These are phyloP conservation scores for Oryzias celebensis DNA, from an alignment of 2,113 vertebrate genomes.

Conservation along the genomic window DNA sequence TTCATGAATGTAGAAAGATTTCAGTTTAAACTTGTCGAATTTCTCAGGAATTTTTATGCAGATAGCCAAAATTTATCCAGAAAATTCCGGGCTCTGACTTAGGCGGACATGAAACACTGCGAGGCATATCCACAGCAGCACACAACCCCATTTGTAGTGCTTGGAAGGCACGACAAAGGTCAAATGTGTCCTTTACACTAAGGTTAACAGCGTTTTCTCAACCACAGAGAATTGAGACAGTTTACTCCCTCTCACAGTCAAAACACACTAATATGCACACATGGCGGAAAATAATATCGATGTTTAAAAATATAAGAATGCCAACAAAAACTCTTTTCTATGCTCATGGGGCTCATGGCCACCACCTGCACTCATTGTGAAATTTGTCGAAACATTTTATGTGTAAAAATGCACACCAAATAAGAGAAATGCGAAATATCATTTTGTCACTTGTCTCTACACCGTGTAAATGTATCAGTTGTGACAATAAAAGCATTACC, in stretches of 20 bases:
- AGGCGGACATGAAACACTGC: constrained; percentile 14
- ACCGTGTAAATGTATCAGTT: constrained; percentile 89
- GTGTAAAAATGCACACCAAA: constrained; percentile 18
- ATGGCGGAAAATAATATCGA: constrained; percentile 7
- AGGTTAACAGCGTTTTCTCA: constrained; percentile 23
- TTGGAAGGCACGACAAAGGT: constrained; percentile 17
- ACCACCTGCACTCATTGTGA: constrained; percentile 57
- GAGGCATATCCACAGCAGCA: constrained; percentile 19
- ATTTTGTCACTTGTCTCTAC: constrained; percentile 80
- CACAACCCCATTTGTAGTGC: not conserved
- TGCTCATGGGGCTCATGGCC: constrained; percentile 44
- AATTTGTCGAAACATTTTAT: constrained; percentile 55
- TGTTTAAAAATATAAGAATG: constrained; percentile 1
- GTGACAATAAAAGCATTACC: constrained; percentile 88
- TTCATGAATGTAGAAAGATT: constrained; percentile 45
- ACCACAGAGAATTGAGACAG: constrained; percentile 36
- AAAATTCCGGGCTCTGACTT: constrained; percentile 15
- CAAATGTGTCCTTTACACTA: constrained; percentile 15
- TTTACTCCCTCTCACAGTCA: constrained; percentile 39
- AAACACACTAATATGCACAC: constrained; percentile 32
- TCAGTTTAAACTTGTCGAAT: constrained; percentile 47
- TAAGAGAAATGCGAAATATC: constrained; percentile 44
- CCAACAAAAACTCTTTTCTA: constrained; percentile 36
- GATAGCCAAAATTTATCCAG: constrained; percentile 25
- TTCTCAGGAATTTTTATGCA: constrained; percentile 66